Evolutionary conservation across 2,888 invertebrate species (phyloP).

Genomic region (Ectropis crepuscularia): DNA sequence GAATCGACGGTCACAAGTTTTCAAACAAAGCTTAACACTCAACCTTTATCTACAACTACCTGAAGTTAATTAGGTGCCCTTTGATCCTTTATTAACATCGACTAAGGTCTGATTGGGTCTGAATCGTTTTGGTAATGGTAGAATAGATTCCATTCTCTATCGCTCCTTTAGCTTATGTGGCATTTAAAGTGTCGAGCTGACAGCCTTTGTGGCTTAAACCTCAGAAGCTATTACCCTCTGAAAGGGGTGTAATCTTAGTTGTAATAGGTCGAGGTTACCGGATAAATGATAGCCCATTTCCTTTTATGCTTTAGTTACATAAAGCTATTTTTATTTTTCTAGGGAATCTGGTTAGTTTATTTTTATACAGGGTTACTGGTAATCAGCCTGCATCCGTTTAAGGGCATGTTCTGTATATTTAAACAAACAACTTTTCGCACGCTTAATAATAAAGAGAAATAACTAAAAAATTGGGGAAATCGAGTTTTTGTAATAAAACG

Average conservation of each 20-base stretch:
- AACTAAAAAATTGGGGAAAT: too few relatives aligned
- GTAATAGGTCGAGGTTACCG: constrained; percentile 16
- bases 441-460: too few relatives aligned
- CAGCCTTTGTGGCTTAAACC: constrained; percentile 17
- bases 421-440: too few relatives aligned
- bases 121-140: constrained; percentile 23
- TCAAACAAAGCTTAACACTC: background rate
- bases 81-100: constrained; percentile 20
- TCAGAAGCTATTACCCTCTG: constrained; percentile 20
- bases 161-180: constrained; percentile 18
- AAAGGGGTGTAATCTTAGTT: constrained; percentile 24
- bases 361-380: background rate
- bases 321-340: constrained; percentile 5
- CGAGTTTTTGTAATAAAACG: too few relatives aligned
- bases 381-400: too few relatives aligned
- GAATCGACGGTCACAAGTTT: background rate
- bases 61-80: constrained; percentile 12
- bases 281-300: constrained; percentile 26
- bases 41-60: constrained; percentile 1
- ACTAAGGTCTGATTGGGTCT: constrained; percentile 25
- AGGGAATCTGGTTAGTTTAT: background rate
- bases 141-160: constrained; percentile 21
- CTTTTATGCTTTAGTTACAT: constrained; percentile 16
- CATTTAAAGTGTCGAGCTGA: constrained; percentile 22
- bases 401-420: too few relatives aligned